Percentiles rank a stretch among this genome's conserved stretches.
phyloP scores from a whole-genome alignment of 2,797 vertebrate species.

The Gadopsis marmoratus region DNA sequence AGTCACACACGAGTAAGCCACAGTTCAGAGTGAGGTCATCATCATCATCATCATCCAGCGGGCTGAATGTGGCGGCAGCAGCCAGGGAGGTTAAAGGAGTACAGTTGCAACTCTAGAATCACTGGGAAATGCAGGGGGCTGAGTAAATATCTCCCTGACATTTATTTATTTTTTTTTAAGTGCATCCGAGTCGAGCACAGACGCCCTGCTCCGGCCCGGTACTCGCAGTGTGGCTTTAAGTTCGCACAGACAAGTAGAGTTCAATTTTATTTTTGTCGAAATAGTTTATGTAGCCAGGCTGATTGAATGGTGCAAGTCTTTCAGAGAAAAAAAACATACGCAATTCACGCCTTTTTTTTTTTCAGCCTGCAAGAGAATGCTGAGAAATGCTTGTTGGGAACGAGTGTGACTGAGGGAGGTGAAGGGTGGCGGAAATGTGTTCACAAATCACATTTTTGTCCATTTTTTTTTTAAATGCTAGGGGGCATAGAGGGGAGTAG shows the following conservation, averaged over 20 bases:
- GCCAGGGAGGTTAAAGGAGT: conserved; percentile 29
- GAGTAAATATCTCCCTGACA: conserved; percentile 4
- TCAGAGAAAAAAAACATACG: neutral
- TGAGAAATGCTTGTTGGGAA: neutral
- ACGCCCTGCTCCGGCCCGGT: neutral
- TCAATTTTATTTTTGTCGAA: neutral
- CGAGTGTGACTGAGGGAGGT: neutral
- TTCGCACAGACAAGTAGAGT: neutral
- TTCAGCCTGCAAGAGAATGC: neutral
- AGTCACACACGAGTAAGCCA: conserved; percentile 42
- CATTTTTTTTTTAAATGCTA: neutral
- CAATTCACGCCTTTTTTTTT: neutral
- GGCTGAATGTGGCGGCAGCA: conserved; percentile 17
- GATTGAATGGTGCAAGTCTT: neutral
- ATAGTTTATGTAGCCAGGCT: neutral
- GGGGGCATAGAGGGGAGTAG: neutral
- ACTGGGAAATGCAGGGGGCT: conserved; percentile 18
- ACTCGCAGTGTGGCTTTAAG: neutral
- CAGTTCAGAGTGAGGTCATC: conserved; percentile 63
- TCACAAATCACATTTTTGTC: neutral
- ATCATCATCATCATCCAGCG: conserved; percentile 35
- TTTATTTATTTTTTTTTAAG: neutral
- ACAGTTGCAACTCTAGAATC: conserved; percentile 3
- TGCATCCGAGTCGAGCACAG: conserved; percentile 3
- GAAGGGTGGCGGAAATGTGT: neutral